Evolutionary conservation across 2,888 invertebrate species (phyloP).

Genomic region (Heteromyza rotundicornis): DNA sequence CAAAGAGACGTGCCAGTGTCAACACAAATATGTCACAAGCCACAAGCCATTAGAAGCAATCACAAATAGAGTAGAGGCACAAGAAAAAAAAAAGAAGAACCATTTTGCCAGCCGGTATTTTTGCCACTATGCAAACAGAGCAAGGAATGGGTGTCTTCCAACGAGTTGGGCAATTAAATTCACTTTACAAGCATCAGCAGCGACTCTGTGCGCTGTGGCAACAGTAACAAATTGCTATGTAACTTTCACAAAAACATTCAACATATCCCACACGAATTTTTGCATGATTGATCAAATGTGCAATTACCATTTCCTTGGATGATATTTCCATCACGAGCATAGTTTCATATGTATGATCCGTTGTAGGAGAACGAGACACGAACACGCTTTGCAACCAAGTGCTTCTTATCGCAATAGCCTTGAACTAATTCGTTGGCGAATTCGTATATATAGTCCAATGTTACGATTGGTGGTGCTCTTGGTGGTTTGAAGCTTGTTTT

Average conservation of each 20-base stretch:
- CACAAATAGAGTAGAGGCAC: too few relatives aligned
- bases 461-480: too few relatives aligned
- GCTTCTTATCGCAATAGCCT: slow-evolving; percentile 32
- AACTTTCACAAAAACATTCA: not conserved
- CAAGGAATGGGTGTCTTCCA: too few relatives aligned
- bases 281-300: slow-evolving; percentile 27
- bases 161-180: too few relatives aligned
- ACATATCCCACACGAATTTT: slow-evolving; percentile 7
- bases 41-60: not conserved
- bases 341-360: not conserved
- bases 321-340: slow-evolving; percentile 46
- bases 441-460: too few relatives aligned
- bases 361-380: too few relatives aligned
- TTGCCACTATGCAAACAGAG: too few relatives aligned
- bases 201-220: not conserved
- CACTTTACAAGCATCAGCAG: too few relatives aligned
- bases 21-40: slow-evolving; percentile 12
- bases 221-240: too few relatives aligned
- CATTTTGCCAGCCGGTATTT: too few relatives aligned
- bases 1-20: not conserved
- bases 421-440: slow-evolving; percentile 49
- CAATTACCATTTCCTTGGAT: slow-evolving; percentile 56
- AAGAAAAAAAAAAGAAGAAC: too few relatives aligned
- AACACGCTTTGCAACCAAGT: not conserved
- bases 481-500: too few relatives aligned